A percentile compares a stretch with the other conserved stretches of the same genome.
Evolutionary conservation across 2,888 invertebrate species (phyloP).

Genomic region (Acanthosepion lycidas): DNA sequence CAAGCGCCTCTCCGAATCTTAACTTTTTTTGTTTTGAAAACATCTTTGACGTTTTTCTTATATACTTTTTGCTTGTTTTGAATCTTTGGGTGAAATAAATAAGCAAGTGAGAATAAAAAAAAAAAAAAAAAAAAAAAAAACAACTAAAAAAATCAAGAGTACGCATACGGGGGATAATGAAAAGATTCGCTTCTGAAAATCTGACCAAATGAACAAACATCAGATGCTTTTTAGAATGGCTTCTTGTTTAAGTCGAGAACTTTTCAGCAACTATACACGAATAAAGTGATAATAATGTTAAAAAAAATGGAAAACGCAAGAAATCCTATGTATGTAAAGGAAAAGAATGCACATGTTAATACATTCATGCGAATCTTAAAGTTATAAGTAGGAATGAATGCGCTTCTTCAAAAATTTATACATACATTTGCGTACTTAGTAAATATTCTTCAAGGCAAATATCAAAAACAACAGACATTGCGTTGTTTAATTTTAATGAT

Average conservation of each 20-base stretch:
- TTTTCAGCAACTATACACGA: neutral
- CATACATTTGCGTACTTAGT: neutral
- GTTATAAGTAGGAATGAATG: neutral
- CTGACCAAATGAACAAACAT: too few species aligned
- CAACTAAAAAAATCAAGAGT: neutral
- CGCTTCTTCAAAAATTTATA: too few species aligned
- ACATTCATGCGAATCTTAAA: neutral
- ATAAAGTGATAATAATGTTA: neutral
- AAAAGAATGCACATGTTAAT: neutral
- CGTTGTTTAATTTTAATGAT: too few species aligned
- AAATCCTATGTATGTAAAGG: neutral
- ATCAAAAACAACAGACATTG: too few species aligned
- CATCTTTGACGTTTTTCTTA: neutral
- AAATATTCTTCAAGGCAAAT: too few species aligned
- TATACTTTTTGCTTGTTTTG: neutral
- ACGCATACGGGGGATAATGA: too few species aligned
- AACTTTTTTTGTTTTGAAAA: too few species aligned
- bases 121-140: neutral
- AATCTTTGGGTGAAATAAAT: neutral
- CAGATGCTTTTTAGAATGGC: too few species aligned
- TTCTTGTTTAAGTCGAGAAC: too few species aligned
- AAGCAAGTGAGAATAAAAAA: accelerated
- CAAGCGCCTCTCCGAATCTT: too few species aligned
- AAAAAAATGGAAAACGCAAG: neutral
- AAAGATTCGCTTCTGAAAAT: too few species aligned